Base-by-base conservation (phyloP, 2,113 vertebrate genomes). In the Pseudopodoces humilis region DNA sequence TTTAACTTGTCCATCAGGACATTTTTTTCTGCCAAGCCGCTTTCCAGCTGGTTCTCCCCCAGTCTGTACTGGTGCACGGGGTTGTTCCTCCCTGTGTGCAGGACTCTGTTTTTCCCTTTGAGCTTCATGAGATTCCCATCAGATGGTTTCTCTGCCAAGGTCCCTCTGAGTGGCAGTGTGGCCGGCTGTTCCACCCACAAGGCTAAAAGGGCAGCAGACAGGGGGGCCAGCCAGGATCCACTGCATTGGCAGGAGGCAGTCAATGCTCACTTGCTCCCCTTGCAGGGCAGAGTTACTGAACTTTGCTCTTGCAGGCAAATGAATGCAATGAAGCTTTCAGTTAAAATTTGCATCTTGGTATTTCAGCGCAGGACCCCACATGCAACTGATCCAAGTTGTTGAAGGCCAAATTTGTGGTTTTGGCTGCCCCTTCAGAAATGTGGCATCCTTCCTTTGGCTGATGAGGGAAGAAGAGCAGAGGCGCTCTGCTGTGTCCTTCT, bases 281-380 rank as follows among this genome's bases (percentile, higher is more conserved):
- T 64, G 70, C 75, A 96, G 92, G 77, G 86, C 83, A 91, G 81
- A 19, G 85, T 46, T 93, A 81, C 94, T 97, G 88, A 92, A 91
- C 91, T 90, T 83, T 46, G 58, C 35, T 83, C 41, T 55, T 78
- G 68, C 55, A 81, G 53, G 63, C 68, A 72, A 63, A 83, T 30
- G 25, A 64, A 53, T 58, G 56, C 41, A 50, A 4, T 4, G 6
- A 53, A 62, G 27, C 31, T 64, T 81, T 79, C 52, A 13, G 77
- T 55, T 72, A 41, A 53, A 88, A 53, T 86, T 65, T 80, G 35
- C 20, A 13, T 89, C 77, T 69, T 60, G 33, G 15, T 67, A 27
- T 87, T 92, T 94, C 47, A 43, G 47, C 30, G 5, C 20, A 35
- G 53, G 67, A 59, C 81, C 33, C 64, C 30, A 50, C 9, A 16